These are phyloP conservation scores for Diarsia dahlii DNA, from an alignment of 2,888 invertebrate genomes.

Conservation along the genomic window DNA sequence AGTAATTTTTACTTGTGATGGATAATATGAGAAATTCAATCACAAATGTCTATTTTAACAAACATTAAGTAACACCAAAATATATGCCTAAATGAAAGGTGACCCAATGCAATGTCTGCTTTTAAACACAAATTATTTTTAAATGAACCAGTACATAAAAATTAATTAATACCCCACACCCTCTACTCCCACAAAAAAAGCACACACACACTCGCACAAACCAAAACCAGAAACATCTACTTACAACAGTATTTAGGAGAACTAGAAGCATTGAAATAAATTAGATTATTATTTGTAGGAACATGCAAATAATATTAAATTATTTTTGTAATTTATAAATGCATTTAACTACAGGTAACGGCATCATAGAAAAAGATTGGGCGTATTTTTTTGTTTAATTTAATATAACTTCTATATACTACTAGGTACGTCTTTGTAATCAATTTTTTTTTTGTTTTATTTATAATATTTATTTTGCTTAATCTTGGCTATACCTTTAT, in stretches of 20 bases:
- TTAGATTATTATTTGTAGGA: conserved; percentile 35
- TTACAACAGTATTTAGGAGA: conserved; percentile 64
- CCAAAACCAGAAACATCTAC: conserved; percentile 44
- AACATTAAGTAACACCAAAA: background rate
- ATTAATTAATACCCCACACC: background rate
- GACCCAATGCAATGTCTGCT: background rate
- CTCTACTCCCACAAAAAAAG: conserved; percentile 14
- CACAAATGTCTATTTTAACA: background rate
- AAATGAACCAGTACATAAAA: background rate
- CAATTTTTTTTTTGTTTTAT: background rate
- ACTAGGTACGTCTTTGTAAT: background rate
- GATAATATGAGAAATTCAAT: background rate
- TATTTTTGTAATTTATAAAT: conserved; percentile 12
- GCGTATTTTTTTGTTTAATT: background rate
- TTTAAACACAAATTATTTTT: conserved; percentile 1
- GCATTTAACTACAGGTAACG: conserved; percentile 8
- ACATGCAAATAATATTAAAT: conserved; percentile 44
- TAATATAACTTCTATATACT: background rate
- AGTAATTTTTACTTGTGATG: background rate
- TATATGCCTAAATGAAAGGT: background rate
- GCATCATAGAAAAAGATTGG: background rate
- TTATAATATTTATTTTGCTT: background rate
- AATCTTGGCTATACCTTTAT: background rate
- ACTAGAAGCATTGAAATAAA: conserved; percentile 63
- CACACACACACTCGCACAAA: conserved; percentile 29